Conservation (phyloP, 2,888 invertebrate genomes). For the Ophioninae sp. region DNA sequence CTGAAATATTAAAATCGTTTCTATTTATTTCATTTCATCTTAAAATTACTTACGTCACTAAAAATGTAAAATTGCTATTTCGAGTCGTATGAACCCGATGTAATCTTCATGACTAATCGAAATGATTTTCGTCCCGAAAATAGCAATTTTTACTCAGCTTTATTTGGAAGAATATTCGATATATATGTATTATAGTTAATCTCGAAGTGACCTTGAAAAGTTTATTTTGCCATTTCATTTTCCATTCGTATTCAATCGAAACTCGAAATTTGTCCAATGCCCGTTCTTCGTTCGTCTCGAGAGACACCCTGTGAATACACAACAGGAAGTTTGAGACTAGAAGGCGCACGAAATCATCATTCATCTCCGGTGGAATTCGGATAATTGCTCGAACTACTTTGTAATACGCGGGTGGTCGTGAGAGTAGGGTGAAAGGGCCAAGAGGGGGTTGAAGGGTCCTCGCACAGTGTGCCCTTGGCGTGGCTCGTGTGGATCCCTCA, state of each 20-base stretch:
- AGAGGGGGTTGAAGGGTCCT: neutral
- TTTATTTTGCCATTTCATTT: neutral
- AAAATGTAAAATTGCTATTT: too few species aligned
- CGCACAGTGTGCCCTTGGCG: slow-evolving; percentile 31
- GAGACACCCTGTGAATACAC: neutral
- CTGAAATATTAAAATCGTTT: too few species aligned
- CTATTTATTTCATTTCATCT: too few species aligned
- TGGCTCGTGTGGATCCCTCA: slow-evolving; percentile 35
- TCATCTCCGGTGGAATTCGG: slow-evolving; percentile 66
- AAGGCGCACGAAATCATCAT: slow-evolving; percentile 50
- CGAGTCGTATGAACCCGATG: too few species aligned
- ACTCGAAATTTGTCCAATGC: neutral
- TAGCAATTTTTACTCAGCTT: neutral
- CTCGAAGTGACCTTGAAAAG: neutral
- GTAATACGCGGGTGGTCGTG: slow-evolving; percentile 48
- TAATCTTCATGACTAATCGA: too few species aligned
- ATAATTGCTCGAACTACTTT: slow-evolving; percentile 67
- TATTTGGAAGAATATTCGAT: neutral
- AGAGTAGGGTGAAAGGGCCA: too few species aligned
- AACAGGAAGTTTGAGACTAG: slow-evolving; percentile 26
- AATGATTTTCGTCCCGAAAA: too few species aligned
- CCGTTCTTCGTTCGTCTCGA: neutral
- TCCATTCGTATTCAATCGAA: neutral
- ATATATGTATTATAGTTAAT: neutral
- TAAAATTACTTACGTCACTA: too few species aligned